Evolutionary conservation across 2,113 vertebrate species (phyloP), one percentile per base, ranked within the genome.

Genomic region (Xyliphius kryptos): DNA sequence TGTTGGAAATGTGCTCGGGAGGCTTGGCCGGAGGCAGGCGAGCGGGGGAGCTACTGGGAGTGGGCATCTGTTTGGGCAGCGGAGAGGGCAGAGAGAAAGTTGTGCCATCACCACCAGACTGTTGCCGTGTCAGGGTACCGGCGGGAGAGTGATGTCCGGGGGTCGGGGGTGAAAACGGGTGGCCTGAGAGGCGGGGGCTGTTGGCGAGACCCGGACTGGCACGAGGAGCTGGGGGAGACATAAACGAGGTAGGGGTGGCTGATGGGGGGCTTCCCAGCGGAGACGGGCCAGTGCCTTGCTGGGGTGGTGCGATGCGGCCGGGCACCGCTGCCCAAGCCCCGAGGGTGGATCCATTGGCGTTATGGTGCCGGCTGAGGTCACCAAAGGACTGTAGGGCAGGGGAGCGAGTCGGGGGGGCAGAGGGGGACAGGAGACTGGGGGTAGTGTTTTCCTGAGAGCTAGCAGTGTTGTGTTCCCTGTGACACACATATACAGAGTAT

Each of bases 381-480:
- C 74, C 74, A 79, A 82, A 63, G 37, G 84, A 66, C 11, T 76
- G 67, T 67, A 84, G 73, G 80, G 81, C 85, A 72, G 85, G 91
- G 63, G 91, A 85, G 26, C 85, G 89, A 74, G 79, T 87, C 74
- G 89, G 86, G 70, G 86, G 90, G 79, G 89, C 83, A 15, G 87
- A 86, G 63, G 88, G 80, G 15, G 85, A 80, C 77, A 90, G 77
- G 87, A 92, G 87, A 66, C 88, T 81, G 56, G 90, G 81, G 82
- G 88, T 91, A 86, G 89, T 86, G 87, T 92, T 93, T 84, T 97
- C 93, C 91, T 92, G 94, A 87, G 92, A 89, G 81, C 89, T 92
- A 82, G 92, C 88, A 83, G 91, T 91, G 89, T 88, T 90, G 75
- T 94, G 92, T 88, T 97, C 93, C 90, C 94, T 97, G 70, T 40